Evolutionary conservation across 1,140 invertebrate species (phyloP).

Genomic region (Dendrolimus punctatus): DNA sequence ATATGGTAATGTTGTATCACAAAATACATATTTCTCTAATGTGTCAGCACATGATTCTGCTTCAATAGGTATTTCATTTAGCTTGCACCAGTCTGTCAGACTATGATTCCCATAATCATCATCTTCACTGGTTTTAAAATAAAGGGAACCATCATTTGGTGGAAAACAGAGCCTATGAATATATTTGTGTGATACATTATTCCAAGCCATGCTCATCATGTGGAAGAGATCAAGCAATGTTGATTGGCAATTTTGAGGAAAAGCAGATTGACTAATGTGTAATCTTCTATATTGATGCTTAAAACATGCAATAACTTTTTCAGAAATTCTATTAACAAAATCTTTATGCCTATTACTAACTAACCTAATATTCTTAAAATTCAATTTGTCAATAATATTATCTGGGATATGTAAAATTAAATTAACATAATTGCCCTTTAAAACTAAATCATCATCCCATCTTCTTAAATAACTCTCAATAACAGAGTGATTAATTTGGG

Average conservation of each 20-base stretch:
- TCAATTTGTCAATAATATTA: constrained; percentile 8
- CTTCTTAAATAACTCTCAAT: constrained; percentile 18
- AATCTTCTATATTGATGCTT: constrained; percentile 27
- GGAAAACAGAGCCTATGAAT: constrained; percentile 17
- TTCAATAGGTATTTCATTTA: constrained; percentile 17
- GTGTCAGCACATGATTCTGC: constrained; percentile 10
- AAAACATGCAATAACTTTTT: constrained; percentile 20
- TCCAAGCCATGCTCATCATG: constrained; percentile 21
- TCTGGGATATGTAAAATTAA: constrained; percentile 20
- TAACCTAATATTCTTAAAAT: constrained; percentile 18
- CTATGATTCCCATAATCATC: constrained; percentile 13
- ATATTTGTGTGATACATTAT: constrained; percentile 17
- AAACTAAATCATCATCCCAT: constrained; percentile 19
- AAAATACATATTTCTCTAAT: constrained; percentile 23
- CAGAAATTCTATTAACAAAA: constrained; percentile 16
- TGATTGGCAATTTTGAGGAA: constrained; percentile 10
- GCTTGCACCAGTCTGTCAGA: constrained; percentile 22
- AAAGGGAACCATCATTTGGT: constrained; percentile 16
- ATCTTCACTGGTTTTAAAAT: constrained; percentile 15
- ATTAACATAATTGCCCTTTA: constrained; percentile 12
- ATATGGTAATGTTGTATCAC: constrained; percentile 19
- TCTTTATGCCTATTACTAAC: constrained; percentile 6
- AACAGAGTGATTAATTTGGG: constrained; percentile 14
- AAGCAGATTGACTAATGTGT: constrained; percentile 18
- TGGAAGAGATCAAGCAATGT: constrained; percentile 20